Conservation (phyloP, 2,888 invertebrate genomes). For the Pomacea canaliculata region DNA sequence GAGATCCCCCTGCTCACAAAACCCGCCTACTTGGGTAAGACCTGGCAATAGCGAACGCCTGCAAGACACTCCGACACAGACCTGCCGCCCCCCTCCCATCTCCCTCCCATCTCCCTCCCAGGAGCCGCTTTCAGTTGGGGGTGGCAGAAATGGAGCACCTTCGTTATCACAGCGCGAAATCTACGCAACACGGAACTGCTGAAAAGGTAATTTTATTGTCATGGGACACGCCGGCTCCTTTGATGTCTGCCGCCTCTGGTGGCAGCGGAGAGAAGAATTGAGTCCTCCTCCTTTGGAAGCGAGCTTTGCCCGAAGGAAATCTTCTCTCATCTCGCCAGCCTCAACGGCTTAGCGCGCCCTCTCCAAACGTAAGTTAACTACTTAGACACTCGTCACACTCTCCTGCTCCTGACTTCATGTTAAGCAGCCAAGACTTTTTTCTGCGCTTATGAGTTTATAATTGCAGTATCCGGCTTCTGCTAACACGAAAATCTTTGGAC, state of each 20-base stretch:
- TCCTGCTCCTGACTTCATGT: no score
- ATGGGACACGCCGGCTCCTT: neutral
- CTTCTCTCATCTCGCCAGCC: neutral
- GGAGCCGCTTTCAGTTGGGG: neutral
- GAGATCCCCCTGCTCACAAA: no score
- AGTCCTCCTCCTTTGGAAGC: neutral
- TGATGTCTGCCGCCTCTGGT: neutral
- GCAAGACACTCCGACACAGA: no score
- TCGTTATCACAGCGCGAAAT: neutral
- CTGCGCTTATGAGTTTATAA: no score
- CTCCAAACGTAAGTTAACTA: no score
- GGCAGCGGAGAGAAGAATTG: neutral
- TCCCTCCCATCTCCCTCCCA: neutral
- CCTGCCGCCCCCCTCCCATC: neutral
- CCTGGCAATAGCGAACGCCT: no score
- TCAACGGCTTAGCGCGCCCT: neutral
- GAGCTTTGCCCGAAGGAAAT: neutral
- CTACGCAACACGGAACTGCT: neutral
- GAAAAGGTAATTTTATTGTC: constrained; percentile 5
- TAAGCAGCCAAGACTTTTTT: no score
- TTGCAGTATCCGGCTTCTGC: no score
- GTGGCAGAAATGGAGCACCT: constrained; percentile 1
- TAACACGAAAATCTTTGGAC: no score
- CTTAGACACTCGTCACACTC: no score
- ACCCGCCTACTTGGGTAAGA: no score